Base-by-base conservation (phyloP, 2,797 vertebrate genomes). In the Gallinago solitaria region DNA sequence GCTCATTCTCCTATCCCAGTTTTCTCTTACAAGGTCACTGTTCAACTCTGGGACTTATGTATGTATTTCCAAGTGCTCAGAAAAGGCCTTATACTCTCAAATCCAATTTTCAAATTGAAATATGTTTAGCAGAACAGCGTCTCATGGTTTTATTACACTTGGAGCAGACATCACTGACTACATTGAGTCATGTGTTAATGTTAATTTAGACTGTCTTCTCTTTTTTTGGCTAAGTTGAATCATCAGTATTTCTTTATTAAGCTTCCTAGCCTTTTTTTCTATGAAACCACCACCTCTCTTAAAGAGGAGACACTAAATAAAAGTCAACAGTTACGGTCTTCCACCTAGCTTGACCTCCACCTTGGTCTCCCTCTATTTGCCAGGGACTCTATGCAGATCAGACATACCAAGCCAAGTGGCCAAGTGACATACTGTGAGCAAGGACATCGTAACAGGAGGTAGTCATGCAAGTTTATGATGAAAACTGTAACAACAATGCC, bases 31-130 rank as follows among this genome's bases (percentile, higher is more conserved):
- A 12, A 8, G 51, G 16, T 59, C 45, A 11, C 24, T 24, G 43
- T 5, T 50, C 43, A 13, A 1, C 11, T 30, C 68, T 54, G 24
- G 35, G 17, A 70, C 6, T 54, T 9, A 2, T 0, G 4, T 2
- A 3, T 16, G 20, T 35, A 39, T 54, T 81, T 48, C 37, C 81
- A 94, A 45, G 39, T 54, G 75, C 37, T 87, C 61, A 43, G 41
- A 69, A 83, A 61, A 71, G 12, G 35, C 85, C 19, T 59, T 45
- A 28, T 79, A 37, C 14, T 21, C 67, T 59, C 43, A 88, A 45
- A 80, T 33, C 12, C 41, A 35, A 7, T 57, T 75, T 65, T 57
- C 35, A 63, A 59, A 67, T 8, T 57, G 32, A 61, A 93, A 87
- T 41, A 43, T 1, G 2, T 74, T 69, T 24, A 79, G 56, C 70